A percentile compares a stretch with the other conserved stretches of the same genome.
Evolutionary conservation across 2,888 invertebrate genomes (phyloP).

Genomic region (Scrobipalpa atriplicella): DNA sequence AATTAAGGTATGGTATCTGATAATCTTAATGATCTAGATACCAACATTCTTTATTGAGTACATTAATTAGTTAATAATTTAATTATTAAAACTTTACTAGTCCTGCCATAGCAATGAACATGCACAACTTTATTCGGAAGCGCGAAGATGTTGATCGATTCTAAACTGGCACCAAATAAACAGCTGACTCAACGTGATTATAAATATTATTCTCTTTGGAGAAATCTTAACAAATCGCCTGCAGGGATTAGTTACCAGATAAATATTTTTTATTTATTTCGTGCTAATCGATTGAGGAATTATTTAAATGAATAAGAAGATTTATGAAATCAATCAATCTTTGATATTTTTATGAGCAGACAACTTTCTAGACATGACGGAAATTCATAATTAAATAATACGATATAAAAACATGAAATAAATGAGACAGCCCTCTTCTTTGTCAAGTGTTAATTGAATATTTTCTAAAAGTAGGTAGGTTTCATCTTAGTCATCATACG

Average conservation of each 20-base stretch:
- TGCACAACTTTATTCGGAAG: slow-evolving; percentile 1
- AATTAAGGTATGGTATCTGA: too few species aligned
- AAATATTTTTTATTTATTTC: background rate
- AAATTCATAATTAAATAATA: background rate
- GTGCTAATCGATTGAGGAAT: slow-evolving; percentile 11
- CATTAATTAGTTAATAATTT: too few species aligned
- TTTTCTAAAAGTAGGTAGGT: too few species aligned
- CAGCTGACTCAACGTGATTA: background rate
- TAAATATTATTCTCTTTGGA: background rate
- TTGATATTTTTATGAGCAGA: background rate
- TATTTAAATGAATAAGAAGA: slow-evolving; percentile 4
- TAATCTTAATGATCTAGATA: too few species aligned
- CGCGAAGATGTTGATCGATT: background rate
- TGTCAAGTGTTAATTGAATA: too few species aligned
- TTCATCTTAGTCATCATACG: too few species aligned
- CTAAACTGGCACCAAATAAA: background rate
- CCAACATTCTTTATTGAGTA: too few species aligned
- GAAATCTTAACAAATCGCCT: slow-evolving; percentile 10
- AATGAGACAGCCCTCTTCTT: too few species aligned
- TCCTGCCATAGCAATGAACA: background rate
- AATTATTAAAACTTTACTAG: background rate
- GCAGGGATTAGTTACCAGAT: background rate
- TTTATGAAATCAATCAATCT: slow-evolving; percentile 1
- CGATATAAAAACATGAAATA: too few species aligned
- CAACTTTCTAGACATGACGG: background rate